A percentile compares a stretch with the other conserved stretches of the same genome.
phyloP scores from a whole-genome alignment of 2,797 vertebrate species.

The Oreochromis grahami region DNA sequence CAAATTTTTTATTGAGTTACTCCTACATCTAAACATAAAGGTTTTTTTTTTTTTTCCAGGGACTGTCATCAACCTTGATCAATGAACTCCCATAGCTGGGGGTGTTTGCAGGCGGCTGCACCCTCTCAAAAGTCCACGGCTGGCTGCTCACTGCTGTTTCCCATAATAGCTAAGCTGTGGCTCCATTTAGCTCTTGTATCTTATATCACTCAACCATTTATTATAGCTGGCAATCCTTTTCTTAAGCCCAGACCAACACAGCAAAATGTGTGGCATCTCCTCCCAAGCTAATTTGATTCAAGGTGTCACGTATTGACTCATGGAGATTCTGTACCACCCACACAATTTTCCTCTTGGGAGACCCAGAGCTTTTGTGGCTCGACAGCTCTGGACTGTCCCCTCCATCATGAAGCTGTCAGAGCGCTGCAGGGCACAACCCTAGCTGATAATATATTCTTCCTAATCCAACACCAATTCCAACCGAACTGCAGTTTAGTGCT shows the following conservation, averaged over 20 bases:
- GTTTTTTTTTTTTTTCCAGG: rapidly evolving
- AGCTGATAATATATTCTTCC: slow-evolving; percentile 22
- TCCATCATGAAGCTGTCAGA: slow-evolving; percentile 37
- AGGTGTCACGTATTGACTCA: slow-evolving; percentile 35
- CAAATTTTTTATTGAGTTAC: neutral
- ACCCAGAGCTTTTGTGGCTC: slow-evolving; percentile 9
- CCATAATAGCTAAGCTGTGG: neutral
- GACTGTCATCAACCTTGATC: neutral
- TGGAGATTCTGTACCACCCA: slow-evolving; percentile 30
- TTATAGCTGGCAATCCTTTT: slow-evolving; percentile 29
- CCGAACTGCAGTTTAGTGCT: slow-evolving; percentile 1
- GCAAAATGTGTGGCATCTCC: slow-evolving; percentile 8
- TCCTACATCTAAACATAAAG: neutral
- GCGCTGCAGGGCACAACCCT: slow-evolving; percentile 17
- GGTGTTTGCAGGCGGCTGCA: neutral
- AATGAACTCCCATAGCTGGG: neutral
- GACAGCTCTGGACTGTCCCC: slow-evolving; percentile 33
- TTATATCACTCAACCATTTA: slow-evolving; percentile 21
- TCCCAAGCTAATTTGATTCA: slow-evolving; percentile 36
- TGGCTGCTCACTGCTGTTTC: neutral
- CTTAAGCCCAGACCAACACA: slow-evolving; percentile 2
- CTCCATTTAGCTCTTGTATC: neutral
- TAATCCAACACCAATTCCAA: slow-evolving; percentile 21
- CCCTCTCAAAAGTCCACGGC: neutral
- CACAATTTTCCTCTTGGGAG: slow-evolving; percentile 39